A percentile compares a stretch with the other conserved stretches of the same genome.
phyloP scores from a whole-genome alignment of 1,140 invertebrate genomes.

The Drosophila varians region DNA sequence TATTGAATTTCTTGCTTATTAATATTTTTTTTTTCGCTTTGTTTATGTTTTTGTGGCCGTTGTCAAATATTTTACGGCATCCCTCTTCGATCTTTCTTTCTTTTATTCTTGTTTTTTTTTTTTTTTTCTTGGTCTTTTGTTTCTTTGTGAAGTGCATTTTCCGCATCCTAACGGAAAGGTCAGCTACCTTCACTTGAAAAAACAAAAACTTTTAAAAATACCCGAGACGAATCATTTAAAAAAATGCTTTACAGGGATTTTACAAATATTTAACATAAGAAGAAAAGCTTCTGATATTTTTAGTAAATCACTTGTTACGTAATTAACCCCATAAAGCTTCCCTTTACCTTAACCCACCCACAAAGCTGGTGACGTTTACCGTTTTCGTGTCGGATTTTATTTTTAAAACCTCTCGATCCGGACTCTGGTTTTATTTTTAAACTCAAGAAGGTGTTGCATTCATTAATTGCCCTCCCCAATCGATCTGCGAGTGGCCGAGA shows the following conservation, averaged over 20 bases:
- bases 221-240: background rate
- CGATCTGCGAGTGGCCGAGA: background rate
- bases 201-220: background rate
- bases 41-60: background rate
- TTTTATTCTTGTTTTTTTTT: conserved; percentile 4
- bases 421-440: background rate
- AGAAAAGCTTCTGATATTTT: too few relatives aligned
- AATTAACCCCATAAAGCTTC: too few relatives aligned
- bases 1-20: conserved; percentile 54
- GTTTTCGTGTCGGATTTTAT: background rate
- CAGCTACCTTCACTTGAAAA: background rate
- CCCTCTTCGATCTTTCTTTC: background rate
- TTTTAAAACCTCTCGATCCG: background rate
- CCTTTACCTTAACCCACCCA: too few relatives aligned
- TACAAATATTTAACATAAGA: too few relatives aligned
- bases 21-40: conserved; percentile 31
- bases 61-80: background rate
- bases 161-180: conserved; percentile 2
- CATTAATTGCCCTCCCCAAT: background rate
- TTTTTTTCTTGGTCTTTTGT: conserved; percentile 7
- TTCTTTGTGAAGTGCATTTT: conserved; percentile 1
- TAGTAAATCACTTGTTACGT: too few relatives aligned
- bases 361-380: background rate
- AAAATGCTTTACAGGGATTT: too few relatives aligned
- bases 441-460: background rate